Percentiles rank a stretch among this genome's conserved stretches.
phyloP scores from a whole-genome alignment of 2,797 vertebrate genomes.

The Neosilurus hyrtlii region DNA sequence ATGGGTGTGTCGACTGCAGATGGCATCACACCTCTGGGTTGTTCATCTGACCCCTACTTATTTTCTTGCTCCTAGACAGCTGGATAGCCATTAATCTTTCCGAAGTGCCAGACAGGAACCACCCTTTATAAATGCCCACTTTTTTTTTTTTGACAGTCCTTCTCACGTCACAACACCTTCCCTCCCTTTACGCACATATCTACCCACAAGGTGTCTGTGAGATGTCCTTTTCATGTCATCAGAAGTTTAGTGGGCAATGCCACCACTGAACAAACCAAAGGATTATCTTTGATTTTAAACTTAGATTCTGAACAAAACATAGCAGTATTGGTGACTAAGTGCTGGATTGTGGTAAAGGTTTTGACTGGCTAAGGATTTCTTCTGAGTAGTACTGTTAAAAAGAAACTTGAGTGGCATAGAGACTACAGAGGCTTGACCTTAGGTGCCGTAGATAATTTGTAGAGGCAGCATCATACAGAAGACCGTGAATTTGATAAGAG shows the following conservation, averaged over 20 bases:
- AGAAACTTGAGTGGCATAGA: neutral
- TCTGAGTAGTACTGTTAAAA: neutral
- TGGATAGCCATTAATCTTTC: conserved; percentile 1
- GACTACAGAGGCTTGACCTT: neutral
- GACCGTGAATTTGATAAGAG: neutral
- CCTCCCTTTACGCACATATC: conserved; percentile 13
- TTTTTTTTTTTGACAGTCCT: neutral
- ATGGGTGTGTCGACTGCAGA: conserved; percentile 8
- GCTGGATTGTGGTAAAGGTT: neutral
- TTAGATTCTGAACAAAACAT: neutral
- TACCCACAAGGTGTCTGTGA: conserved; percentile 16
- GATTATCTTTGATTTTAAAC: neutral
- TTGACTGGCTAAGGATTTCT: neutral
- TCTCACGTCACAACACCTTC: conserved; percentile 12
- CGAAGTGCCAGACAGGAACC: conserved; percentile 32
- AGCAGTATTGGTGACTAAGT: neutral
- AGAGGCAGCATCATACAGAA: too few species aligned
- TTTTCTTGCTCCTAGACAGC: neutral
- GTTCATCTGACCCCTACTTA: conserved; percentile 18
- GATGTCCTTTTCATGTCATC: conserved; percentile 16
- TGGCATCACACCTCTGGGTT: conserved; percentile 15
- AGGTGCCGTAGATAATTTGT: neutral
- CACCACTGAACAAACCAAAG: conserved; percentile 29
- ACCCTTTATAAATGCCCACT: too few species aligned
- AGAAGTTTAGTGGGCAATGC: conserved; percentile 24